phyloP scores from a whole-genome alignment of 1,140 invertebrate species.

The Sipha flava region DNA sequence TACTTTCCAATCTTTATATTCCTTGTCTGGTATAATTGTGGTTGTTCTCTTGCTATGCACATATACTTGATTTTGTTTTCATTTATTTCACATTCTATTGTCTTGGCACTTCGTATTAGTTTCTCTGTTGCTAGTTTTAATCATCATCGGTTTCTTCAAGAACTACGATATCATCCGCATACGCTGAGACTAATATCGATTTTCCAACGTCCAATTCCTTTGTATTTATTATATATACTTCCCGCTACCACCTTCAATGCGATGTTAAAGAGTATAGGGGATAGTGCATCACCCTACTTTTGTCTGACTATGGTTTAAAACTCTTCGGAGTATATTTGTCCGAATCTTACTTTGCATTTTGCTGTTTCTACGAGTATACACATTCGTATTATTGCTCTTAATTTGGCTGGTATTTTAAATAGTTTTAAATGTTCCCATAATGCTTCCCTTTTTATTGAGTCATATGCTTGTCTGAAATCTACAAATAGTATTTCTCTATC shows the following conservation, averaged over 20 bases:
- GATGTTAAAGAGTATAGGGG: background rate
- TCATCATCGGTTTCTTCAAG: too few relatives aligned
- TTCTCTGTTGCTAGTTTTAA: background rate
- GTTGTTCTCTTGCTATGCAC: background rate
- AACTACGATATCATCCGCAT: too few relatives aligned
- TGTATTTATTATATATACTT: background rate
- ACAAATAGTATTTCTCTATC: constrained; percentile 15
- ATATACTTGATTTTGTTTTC: background rate
- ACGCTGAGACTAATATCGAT: background rate
- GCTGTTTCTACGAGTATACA: background rate
- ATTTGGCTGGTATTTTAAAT: background rate
- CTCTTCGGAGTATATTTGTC: background rate
- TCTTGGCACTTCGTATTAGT: background rate
- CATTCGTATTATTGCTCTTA: too few relatives aligned
- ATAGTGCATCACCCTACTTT: background rate
- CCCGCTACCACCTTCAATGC: background rate
- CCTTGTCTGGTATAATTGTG: background rate
- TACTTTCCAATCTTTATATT: background rate
- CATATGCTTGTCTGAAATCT: constrained; percentile 9
- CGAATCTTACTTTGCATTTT: background rate
- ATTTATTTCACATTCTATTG: background rate
- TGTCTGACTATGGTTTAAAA: too few relatives aligned
- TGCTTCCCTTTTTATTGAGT: background rate
- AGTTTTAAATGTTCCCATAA: background rate
- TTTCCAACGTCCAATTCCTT: background rate